Percentiles rank a stretch among this genome's conserved stretches.
phyloP scores from a whole-genome alignment of 2,888 invertebrate genomes.

The Mythimna albipuncta region DNA sequence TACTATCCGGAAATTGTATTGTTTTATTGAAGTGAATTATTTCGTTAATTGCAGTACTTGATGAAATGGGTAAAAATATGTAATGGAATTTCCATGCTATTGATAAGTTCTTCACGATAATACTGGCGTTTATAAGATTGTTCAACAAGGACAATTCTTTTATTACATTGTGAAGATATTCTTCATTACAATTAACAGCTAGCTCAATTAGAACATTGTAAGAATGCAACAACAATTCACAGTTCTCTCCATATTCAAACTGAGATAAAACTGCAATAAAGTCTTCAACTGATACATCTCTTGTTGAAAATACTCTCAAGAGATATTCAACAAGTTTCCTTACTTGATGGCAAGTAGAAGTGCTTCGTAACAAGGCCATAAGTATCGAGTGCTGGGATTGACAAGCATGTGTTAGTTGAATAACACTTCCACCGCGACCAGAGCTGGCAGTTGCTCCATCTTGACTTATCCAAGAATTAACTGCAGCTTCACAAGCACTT shows the following conservation, averaged over 20 bases:
- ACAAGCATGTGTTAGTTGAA: slow-evolving; percentile 73
- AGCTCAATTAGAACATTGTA: slow-evolving; percentile 79
- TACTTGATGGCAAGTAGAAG: slow-evolving; percentile 78
- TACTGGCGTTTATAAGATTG: slow-evolving; percentile 79
- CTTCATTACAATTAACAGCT: slow-evolving; percentile 78
- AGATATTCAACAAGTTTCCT: slow-evolving; percentile 80
- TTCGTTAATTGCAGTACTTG: slow-evolving; percentile 79
- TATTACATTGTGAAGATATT: slow-evolving; percentile 79
- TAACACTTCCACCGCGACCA: slow-evolving; percentile 75
- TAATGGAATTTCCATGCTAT: slow-evolving; percentile 87
- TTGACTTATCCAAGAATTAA: slow-evolving; percentile 70
- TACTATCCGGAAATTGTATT: slow-evolving; percentile 46
- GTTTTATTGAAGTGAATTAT: slow-evolving; percentile 77
- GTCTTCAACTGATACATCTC: slow-evolving; percentile 56
- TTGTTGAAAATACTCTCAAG: slow-evolving; percentile 64
- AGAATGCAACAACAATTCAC: slow-evolving; percentile 76
- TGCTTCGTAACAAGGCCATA: slow-evolving; percentile 75
- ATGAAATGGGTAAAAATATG: slow-evolving; percentile 84
- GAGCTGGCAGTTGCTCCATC: slow-evolving; percentile 71
- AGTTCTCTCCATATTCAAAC: slow-evolving; percentile 80
- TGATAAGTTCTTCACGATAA: slow-evolving; percentile 82
- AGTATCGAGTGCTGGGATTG: slow-evolving; percentile 72
- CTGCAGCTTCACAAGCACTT: slow-evolving; percentile 68
- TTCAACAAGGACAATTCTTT: slow-evolving; percentile 78
- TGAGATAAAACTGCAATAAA: slow-evolving; percentile 68